Base-by-base conservation (phyloP, 2,113 vertebrate genomes). In the Menura novaehollandiae region DNA sequence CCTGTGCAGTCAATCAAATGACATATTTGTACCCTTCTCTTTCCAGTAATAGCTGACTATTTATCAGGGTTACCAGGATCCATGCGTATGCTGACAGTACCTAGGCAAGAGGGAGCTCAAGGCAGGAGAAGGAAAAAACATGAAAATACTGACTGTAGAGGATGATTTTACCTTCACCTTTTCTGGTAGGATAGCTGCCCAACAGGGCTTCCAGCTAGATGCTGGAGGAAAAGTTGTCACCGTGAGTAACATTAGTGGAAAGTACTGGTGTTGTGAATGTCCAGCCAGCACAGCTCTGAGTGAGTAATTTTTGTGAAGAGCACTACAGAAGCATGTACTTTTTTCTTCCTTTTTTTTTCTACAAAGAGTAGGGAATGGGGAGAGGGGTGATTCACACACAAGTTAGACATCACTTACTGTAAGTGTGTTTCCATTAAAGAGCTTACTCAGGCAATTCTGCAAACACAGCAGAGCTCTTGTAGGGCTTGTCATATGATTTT, bases 401-500 rank as follows among this genome's bases (percentile, higher is more conserved):
- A 86, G 56, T 91, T 86, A 78, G 60, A 52, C 80, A 86, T 91
- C 68, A 43, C 46, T 95, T 95, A 90, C 52, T 23, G 75, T 91
- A 95, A 94, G 46, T 64, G n/a, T 75, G 8, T 77, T 91, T 87
- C 44, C 24, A 59, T 86, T 90, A 47, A 77, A 88, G 64, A 93
- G 75, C 53, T 95, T 91, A 79, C 37, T 90, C 15, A 63, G 72
- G 33, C 79, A 87, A n/a, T 92, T 89, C 83, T 93, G 62, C 62
- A 85, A 79, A 80, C 10, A n/a, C 32, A 73, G 53, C 51, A 64
- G 11, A 77, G 44, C 52, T 95, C 47, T 74, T 85, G 17, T 67
- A 88, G 47, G 37, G 32, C 49, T 92, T 86, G 35, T 79, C 60
- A 39, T 46, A 26, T 60, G 66, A 59, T 59, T 81, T 95, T 85